Evolutionary conservation across 64 coral and sea anemone species (phyloP).

Genomic region (Stichodactyla mertensii): DNA sequence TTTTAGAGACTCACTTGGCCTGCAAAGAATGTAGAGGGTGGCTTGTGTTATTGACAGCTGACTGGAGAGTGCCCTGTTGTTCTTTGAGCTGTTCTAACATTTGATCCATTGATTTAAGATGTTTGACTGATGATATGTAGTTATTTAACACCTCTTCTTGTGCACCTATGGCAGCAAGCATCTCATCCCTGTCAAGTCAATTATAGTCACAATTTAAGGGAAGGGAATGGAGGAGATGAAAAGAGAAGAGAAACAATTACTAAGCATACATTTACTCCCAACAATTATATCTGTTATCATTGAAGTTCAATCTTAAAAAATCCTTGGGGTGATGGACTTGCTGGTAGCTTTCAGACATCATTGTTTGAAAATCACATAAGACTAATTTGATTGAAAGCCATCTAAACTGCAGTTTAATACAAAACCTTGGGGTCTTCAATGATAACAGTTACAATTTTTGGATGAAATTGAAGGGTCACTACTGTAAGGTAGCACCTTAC

Average conservation of each 20-base stretch:
- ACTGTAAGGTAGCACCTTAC: no score
- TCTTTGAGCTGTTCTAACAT: constrained; percentile 69
- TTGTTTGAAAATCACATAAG: no score
- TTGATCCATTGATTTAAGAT: constrained; percentile 62
- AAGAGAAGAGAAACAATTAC: neutral
- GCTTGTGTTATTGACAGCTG: constrained; percentile 63
- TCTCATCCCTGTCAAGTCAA: constrained; percentile 55
- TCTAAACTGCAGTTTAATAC: no score
- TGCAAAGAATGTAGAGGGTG: constrained; percentile 89
- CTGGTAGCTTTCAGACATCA: no score
- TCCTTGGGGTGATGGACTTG: no score
- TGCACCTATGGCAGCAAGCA: constrained; percentile 59
- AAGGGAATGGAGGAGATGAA: neutral
- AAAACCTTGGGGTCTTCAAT: no score
- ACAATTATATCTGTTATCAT: neutral
- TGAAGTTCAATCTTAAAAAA: no score
- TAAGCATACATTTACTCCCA: neutral
- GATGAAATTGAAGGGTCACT: no score
- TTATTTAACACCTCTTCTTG: constrained; percentile 64
- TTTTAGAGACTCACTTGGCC: constrained; percentile 69
- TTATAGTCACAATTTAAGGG: neutral
- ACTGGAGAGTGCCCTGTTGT: constrained; percentile 76
- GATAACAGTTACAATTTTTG: no score
- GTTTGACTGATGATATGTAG: constrained; percentile 57
- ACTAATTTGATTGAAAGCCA: no score